These are phyloP conservation scores for Nudaria mundana DNA, from an alignment of 2,888 invertebrate genomes.

Conservation along the genomic window DNA sequence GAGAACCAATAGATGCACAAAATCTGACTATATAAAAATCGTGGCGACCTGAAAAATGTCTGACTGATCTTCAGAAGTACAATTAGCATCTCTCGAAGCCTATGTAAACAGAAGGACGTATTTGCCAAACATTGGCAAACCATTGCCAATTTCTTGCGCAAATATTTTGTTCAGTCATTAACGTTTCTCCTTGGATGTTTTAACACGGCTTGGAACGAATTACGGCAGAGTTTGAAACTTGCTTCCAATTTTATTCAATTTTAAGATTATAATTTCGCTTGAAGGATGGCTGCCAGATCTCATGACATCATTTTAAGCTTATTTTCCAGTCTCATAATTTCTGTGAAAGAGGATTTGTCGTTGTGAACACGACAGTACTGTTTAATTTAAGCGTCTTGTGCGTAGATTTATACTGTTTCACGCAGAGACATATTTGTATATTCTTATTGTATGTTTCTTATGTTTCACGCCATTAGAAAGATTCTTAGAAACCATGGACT, in stretches of 20 bases:
- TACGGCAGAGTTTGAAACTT: slow-evolving; percentile 29
- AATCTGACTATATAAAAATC: too few relatives aligned
- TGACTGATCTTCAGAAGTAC: too few relatives aligned
- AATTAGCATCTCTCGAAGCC: too few relatives aligned
- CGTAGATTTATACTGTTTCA: too few relatives aligned
- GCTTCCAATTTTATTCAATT: slow-evolving; percentile 33
- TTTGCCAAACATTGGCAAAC: slow-evolving; percentile 68
- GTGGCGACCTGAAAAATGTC: too few relatives aligned
- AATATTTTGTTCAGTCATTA: slow-evolving; percentile 67
- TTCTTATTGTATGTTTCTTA: too few relatives aligned
- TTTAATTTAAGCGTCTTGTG: slow-evolving; percentile 29
- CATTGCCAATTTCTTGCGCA: slow-evolving; percentile 66
- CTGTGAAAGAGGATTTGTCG: slow-evolving; percentile 27
- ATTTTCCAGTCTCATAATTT: slow-evolving; percentile 31
- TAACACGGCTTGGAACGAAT: slow-evolving; percentile 38
- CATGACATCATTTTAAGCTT: slow-evolving; percentile 33
- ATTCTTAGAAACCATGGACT: too few relatives aligned
- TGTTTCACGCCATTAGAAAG: too few relatives aligned
- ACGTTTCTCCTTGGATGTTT: slow-evolving; percentile 52
- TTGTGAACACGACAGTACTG: slow-evolving; percentile 11
- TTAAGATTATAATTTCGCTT: slow-evolving; percentile 32
- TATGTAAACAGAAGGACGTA: too few relatives aligned
- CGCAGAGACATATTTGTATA: too few relatives aligned
- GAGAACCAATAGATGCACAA: too few relatives aligned
- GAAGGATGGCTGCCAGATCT: slow-evolving; percentile 30